A percentile compares a stretch with the other conserved stretches of the same genome.
Evolutionary conservation across 2,888 invertebrate species (phyloP).

Genomic region (Eupithecia subumbrata): DNA sequence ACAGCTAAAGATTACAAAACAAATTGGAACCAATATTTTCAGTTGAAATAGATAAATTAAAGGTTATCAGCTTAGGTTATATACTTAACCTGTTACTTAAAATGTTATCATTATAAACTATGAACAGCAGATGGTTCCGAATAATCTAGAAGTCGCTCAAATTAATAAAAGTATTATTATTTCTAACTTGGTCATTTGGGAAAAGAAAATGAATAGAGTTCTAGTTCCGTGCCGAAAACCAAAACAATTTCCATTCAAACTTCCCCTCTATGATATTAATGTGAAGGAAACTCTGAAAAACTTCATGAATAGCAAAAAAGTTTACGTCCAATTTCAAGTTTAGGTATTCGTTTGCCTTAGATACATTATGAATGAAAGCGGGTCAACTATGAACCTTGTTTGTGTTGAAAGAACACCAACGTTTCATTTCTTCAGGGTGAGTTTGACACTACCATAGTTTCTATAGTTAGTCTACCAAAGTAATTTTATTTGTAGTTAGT

Average conservation of each 20-base stretch:
- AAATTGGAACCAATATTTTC: too few species aligned
- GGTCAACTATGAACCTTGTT: neutral
- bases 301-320: slow-evolving; percentile 8
- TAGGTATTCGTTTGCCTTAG: neutral
- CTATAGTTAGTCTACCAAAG: too few species aligned
- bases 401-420: neutral
- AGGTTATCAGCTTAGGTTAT: too few species aligned
- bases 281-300: slow-evolving; percentile 4
- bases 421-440: neutral
- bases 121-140: neutral
- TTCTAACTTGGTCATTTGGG: neutral
- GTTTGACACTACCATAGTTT: too few species aligned
- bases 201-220: neutral
- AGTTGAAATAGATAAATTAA: too few species aligned
- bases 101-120: too few species aligned
- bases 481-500: too few species aligned
- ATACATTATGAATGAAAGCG: neutral
- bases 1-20: too few species aligned
- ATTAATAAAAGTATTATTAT: neutral
- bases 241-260: slow-evolving; percentile 23
- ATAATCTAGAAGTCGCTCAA: neutral
- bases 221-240: neutral
- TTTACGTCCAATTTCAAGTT: slow-evolving; percentile 5
- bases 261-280: slow-evolving; percentile 8
- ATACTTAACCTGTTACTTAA: too few species aligned